Percentiles rank a stretch among this genome's conserved stretches.
phyloP scores from a whole-genome alignment of 2,888 invertebrate genomes.

The Ectropis crepuscularia region DNA sequence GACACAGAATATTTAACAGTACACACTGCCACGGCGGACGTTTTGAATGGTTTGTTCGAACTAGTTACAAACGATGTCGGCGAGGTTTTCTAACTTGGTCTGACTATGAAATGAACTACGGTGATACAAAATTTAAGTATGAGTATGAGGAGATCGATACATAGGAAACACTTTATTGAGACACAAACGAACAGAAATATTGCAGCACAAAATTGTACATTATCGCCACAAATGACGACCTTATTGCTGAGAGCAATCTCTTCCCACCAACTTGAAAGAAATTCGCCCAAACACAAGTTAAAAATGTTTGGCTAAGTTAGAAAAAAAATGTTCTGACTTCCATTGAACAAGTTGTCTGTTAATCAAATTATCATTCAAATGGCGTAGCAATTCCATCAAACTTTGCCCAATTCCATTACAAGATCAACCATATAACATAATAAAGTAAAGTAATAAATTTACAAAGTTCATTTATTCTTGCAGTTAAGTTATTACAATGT shows the following conservation, averaged over 20 bases:
- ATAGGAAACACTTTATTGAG: no score
- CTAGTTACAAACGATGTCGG: not conserved
- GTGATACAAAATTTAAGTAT: no score
- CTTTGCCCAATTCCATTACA: conserved; percentile 15
- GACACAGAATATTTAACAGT: no score
- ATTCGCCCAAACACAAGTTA: no score
- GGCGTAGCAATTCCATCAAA: conserved; percentile 6
- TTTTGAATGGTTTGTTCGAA: conserved; percentile 15
- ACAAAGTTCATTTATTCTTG: conserved; percentile 6
- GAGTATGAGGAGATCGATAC: no score
- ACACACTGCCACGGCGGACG: conserved; percentile 12
- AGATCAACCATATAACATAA: conserved; percentile 2
- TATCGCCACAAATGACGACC: no score
- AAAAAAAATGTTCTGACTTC: no score
- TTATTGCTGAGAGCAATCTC: no score
- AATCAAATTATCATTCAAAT: not conserved
- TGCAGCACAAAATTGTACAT: no score
- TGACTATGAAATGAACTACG: not conserved
- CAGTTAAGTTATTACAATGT: conserved; percentile 8
- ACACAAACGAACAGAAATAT: no score
- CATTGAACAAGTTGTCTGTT: not conserved
- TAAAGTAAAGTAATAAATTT: conserved; percentile 14
- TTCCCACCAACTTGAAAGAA: no score
- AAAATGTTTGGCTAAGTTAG: no score
- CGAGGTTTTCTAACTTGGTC: conserved; percentile 7